Percentiles rank a stretch among this genome's conserved stretches.
Conservation (phyloP, 2,888 invertebrate genomes). For the Drosophila koepferae region DNA sequence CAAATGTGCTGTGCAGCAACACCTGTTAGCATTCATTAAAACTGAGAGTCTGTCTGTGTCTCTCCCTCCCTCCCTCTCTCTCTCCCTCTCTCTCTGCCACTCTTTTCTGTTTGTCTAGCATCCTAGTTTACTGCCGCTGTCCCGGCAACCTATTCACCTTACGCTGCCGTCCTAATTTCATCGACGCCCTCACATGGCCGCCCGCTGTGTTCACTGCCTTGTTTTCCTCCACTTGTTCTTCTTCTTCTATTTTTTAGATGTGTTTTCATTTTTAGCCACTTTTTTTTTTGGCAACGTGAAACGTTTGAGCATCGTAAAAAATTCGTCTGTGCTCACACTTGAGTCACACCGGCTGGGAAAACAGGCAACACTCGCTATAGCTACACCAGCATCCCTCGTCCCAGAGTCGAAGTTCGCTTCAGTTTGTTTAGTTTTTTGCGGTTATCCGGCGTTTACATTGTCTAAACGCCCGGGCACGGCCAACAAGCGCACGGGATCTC, state of each 20-base stretch:
- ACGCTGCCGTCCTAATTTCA: slow-evolving; percentile 52
- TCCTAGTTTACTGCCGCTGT: slow-evolving; percentile 19
- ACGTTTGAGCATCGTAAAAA: slow-evolving; percentile 49
- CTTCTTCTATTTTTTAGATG: neutral
- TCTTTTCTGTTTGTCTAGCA: slow-evolving; percentile 22
- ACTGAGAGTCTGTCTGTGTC: slow-evolving; percentile 1
- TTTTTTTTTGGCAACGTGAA: slow-evolving; percentile 32
- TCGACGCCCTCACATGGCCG: slow-evolving; percentile 63
- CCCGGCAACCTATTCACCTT: neutral
- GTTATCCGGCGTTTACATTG: slow-evolving; percentile 75
- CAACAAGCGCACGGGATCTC: slow-evolving; percentile 57
- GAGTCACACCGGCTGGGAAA: slow-evolving; percentile 45
- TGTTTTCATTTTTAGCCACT: neutral
- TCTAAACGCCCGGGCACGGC: slow-evolving; percentile 72
- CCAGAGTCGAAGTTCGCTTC: slow-evolving; percentile 32
- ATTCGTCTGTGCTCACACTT: slow-evolving; percentile 70
- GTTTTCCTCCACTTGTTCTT: neutral
- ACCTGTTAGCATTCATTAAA: slow-evolving; percentile 60
- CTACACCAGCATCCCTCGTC: neutral
- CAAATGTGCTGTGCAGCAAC: slow-evolving; percentile 42
- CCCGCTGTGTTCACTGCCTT: slow-evolving; percentile 1
- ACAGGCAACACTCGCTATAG: slow-evolving; percentile 6
- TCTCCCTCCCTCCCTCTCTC: neutral
- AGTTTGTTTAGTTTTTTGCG: slow-evolving; percentile 75
- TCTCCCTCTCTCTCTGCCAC: neutral